Percentiles rank a stretch among this genome's conserved stretches.
Evolutionary conservation across 2,113 vertebrate genomes (phyloP).

Genomic region (Talpa occidentalis): DNA sequence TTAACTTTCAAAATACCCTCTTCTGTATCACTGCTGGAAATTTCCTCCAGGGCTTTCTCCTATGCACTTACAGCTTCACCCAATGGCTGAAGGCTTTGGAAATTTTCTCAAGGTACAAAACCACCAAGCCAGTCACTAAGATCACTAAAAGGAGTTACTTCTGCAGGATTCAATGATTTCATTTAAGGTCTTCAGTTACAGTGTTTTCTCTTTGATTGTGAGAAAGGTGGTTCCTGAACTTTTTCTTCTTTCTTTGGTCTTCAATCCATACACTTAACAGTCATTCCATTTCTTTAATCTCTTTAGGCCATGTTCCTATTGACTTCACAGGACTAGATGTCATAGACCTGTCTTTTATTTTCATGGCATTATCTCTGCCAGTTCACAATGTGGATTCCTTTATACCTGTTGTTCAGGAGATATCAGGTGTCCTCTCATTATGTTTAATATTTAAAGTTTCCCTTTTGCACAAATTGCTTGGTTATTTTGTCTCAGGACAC

Average conservation of each 20-base stretch:
- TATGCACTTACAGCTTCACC: neutral
- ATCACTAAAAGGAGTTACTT: neutral
- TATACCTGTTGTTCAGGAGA: neutral
- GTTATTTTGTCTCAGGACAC: neutral
- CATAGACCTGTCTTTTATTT: constrained; percentile 50
- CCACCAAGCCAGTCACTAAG: neutral
- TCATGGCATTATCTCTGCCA: constrained; percentile 11
- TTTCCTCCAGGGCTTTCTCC: neutral
- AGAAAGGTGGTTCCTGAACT: constrained; percentile 6
- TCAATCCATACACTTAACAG: constrained; percentile 39
- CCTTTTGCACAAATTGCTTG: neutral
- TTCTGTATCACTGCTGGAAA: neutral
- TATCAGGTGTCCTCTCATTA: neutral
- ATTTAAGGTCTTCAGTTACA: neutral
- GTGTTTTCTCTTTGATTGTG: constrained; percentile 18
- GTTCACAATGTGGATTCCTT: neutral
- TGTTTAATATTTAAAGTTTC: constrained; percentile 12
- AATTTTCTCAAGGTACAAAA: constrained; percentile 34
- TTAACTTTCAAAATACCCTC: neutral
- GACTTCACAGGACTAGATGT: constrained; percentile 32
- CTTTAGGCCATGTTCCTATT: constrained; percentile 25
- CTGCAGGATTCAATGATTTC: neutral
- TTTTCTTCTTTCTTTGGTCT: constrained; percentile 50
- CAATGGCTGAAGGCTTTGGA: neutral
- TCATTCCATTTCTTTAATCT: constrained; percentile 44